Percentiles rank a stretch among this genome's conserved stretches.
Conservation (phyloP, 2,888 invertebrate genomes). For the Marronus borbonicus region DNA sequence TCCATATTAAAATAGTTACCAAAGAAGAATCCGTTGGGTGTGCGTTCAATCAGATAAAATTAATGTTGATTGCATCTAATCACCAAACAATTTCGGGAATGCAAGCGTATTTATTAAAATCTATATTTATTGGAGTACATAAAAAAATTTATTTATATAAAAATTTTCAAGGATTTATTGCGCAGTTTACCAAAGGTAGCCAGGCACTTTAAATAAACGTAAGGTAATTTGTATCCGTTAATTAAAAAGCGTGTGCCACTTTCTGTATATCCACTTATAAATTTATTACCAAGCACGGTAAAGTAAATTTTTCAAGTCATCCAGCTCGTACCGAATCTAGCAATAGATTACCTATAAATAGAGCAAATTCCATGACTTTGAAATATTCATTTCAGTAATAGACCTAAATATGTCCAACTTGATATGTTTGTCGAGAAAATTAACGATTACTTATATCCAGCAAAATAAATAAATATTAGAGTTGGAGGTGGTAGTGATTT, state of each 20-base stretch:
- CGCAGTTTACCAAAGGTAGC: too few species aligned
- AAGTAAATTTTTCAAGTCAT: not conserved
- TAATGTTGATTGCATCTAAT: too few species aligned
- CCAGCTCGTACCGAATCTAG: not conserved
- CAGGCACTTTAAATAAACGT: too few species aligned
- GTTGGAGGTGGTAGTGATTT: not conserved
- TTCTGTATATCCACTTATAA: not conserved
- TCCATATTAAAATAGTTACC: too few species aligned
- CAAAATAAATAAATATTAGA: not conserved
- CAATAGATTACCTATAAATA: not conserved
- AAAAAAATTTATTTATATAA: too few species aligned
- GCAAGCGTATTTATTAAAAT: too few species aligned
- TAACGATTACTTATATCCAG: constrained; percentile 3
- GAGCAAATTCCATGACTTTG: not conserved
- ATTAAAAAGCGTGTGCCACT: constrained; percentile 11
- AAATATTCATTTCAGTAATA: constrained; percentile 13
- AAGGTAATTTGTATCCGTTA: not conserved
- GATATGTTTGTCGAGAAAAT: constrained; percentile 12
- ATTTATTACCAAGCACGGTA: not conserved
- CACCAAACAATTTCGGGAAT: too few species aligned
- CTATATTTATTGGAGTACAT: too few species aligned
- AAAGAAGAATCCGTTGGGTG: too few species aligned
- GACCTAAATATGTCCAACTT: constrained; percentile 22
- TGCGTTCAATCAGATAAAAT: too few species aligned
- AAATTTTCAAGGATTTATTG: too few species aligned